Percentiles rank a stretch among this genome's conserved stretches.
Evolutionary conservation across 2,797 vertebrate species (phyloP).

Genomic region (Saxicola maurus): DNA sequence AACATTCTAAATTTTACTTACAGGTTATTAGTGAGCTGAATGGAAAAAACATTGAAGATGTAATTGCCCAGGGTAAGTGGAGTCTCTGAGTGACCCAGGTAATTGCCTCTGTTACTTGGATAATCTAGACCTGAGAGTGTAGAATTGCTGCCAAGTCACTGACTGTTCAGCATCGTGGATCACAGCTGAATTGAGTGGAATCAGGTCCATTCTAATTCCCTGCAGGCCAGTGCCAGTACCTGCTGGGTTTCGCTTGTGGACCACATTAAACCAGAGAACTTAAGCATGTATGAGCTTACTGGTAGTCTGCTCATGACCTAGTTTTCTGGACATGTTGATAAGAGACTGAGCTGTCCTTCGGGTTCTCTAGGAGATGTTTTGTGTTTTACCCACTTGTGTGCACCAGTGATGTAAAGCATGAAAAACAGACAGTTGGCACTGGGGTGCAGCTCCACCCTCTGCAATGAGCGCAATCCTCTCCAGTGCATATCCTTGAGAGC

Average conservation of each 20-base stretch:
- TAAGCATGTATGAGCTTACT: background rate
- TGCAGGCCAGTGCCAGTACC: constrained; percentile 59
- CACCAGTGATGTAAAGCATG: background rate
- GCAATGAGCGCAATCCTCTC: accelerated
- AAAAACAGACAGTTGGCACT: background rate
- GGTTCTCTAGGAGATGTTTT: background rate
- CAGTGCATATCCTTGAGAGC: background rate
- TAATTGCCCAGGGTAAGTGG: constrained; percentile 89
- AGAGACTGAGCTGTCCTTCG: background rate
- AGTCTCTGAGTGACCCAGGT: background rate
- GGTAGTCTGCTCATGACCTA: background rate
- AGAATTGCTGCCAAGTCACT: background rate
- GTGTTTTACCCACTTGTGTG: background rate
- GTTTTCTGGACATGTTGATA: constrained; percentile 48
- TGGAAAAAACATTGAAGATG: constrained; percentile 91
- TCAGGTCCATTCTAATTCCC: constrained; percentile 73
- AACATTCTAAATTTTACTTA: background rate
- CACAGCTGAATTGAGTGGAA: background rate
- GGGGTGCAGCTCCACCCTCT: background rate
- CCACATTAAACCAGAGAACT: constrained; percentile 65
- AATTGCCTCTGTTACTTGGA: background rate
- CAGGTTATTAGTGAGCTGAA: constrained; percentile 90
- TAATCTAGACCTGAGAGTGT: background rate
- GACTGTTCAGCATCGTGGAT: background rate
- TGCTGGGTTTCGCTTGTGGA: constrained; percentile 78